Conservation (phyloP, 1,140 invertebrate species). For the Andricus grossulariae region DNA sequence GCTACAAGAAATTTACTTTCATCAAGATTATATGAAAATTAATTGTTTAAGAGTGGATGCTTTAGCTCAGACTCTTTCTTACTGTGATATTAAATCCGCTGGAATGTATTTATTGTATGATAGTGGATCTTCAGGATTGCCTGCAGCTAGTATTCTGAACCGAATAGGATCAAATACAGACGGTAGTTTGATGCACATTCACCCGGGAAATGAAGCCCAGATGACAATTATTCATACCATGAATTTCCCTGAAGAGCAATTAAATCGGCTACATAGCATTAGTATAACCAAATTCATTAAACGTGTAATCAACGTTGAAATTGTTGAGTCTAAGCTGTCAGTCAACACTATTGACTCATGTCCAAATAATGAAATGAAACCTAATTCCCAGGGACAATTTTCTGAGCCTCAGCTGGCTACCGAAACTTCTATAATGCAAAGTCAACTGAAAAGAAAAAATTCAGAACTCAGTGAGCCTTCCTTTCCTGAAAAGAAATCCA, state of each 20-base stretch:
- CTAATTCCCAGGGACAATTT: too few relatives aligned
- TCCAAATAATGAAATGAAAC: constrained; percentile 4
- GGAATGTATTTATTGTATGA: constrained; percentile 92
- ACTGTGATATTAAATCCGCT: constrained; percentile 86
- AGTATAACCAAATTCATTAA: constrained; percentile 85
- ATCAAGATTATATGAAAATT: constrained; percentile 85
- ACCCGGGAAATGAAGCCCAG: constrained; percentile 86
- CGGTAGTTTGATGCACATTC: constrained; percentile 85
- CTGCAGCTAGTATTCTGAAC: constrained; percentile 88
- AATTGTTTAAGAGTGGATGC: constrained; percentile 89
- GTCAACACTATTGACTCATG: constrained; percentile 37
- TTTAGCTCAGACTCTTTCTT: constrained; percentile 89
- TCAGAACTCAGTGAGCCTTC: neutral
- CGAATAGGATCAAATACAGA: constrained; percentile 80
- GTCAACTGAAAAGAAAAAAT: constrained; percentile 53
- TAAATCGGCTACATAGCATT: constrained; percentile 80
- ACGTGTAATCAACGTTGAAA: constrained; percentile 36
- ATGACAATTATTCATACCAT: constrained; percentile 86
- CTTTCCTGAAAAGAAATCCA: constrained; percentile 75
- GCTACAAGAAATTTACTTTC: constrained; percentile 87
- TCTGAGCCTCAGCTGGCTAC: too few relatives aligned
- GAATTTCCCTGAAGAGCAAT: constrained; percentile 83
- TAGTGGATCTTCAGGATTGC: constrained; percentile 88
- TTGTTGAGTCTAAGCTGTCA: constrained; percentile 77
- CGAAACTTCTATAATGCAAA: neutral